phyloP scores from a whole-genome alignment of 2,113 vertebrate genomes.

The Sphyrna mokarran region DNA sequence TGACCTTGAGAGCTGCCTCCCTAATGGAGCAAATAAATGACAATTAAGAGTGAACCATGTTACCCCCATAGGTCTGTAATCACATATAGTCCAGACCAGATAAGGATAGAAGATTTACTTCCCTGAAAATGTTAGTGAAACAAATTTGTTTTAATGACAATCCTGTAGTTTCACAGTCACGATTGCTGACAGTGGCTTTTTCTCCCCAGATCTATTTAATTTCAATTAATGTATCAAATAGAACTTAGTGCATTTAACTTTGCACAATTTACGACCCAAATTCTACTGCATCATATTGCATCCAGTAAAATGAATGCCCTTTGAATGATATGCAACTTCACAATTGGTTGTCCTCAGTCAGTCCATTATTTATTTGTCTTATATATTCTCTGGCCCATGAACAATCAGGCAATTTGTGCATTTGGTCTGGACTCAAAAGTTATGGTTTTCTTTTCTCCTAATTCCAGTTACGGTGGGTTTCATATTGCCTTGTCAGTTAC shows the following conservation, averaged over 20 bases:
- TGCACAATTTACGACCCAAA: background rate
- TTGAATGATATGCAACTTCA: background rate
- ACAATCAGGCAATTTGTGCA: background rate
- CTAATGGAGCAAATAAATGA: background rate
- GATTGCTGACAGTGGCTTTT: background rate
- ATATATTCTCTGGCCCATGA: background rate
- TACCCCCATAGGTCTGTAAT: background rate
- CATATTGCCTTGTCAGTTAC: background rate
- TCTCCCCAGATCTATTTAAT: background rate
- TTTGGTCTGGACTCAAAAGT: background rate
- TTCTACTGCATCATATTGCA: background rate
- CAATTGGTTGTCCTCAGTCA: no score
- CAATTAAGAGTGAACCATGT: background rate
- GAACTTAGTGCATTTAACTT: background rate
- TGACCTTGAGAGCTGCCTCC: background rate
- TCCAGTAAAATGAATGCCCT: background rate
- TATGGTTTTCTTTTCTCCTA: background rate
- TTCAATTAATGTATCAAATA: background rate
- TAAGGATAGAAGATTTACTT: background rate
- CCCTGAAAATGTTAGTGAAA: background rate
- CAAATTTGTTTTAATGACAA: background rate
- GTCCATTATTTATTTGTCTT: background rate
- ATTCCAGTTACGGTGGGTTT: background rate
- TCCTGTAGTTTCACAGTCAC: background rate
- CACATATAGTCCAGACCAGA: background rate